phyloP scores from a whole-genome alignment of 2,888 invertebrate genomes.

The Neelides folsomi region DNA sequence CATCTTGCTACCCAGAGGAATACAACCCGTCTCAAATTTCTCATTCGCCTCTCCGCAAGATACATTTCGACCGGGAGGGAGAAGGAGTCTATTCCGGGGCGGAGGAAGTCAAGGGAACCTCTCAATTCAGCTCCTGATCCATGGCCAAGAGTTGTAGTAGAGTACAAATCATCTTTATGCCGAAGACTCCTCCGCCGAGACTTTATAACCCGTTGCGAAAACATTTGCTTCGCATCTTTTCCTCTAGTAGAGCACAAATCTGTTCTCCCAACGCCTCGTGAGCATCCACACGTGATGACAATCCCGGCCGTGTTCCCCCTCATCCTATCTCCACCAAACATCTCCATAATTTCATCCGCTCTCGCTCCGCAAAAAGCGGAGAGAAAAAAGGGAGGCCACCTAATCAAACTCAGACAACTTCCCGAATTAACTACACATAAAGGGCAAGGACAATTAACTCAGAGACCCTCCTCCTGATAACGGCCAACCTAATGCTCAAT shows the following conservation, averaged over 20 bases:
- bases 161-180: conserved; percentile 10
- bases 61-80: background rate
- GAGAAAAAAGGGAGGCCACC: conserved; percentile 4
- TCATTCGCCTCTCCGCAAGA: background rate
- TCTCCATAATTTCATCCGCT: background rate
- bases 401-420: background rate
- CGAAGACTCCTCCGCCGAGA: conserved; percentile 1
- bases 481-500: no score
- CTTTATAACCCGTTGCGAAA: conserved; percentile 13
- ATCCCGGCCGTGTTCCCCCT: background rate
- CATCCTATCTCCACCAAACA: no score
- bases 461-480: no score
- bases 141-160: conserved; percentile 6
- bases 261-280: conserved; percentile 3
- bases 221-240: conserved; percentile 15
- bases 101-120: background rate
- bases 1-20: background rate
- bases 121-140: background rate
- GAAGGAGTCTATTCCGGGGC: background rate
- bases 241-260: conserved; percentile 5
- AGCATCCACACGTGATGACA: background rate
- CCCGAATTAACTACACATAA: no score
- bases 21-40: conserved; percentile 1
- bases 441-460: no score
- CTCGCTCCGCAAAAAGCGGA: conserved; percentile 1